phyloP scores from a whole-genome alignment of 2,797 vertebrate genomes.

The Myotis daubentonii region DNA sequence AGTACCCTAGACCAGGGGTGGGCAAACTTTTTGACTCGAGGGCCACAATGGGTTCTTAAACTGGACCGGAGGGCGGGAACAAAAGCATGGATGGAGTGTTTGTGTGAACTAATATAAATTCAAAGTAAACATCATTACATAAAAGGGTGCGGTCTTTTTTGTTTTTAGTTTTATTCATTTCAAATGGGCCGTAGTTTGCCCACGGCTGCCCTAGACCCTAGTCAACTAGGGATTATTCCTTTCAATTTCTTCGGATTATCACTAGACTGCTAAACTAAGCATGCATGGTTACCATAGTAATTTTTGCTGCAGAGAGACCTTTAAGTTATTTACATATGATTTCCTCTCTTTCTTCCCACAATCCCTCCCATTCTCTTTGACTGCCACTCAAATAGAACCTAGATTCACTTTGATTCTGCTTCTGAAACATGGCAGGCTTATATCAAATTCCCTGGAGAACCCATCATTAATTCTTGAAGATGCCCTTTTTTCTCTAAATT shows the following conservation, averaged over 20 bases:
- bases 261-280: conserved; percentile 75
- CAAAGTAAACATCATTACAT: too few species aligned
- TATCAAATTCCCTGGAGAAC: conserved; percentile 55
- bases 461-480: conserved; percentile 68
- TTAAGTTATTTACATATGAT: conserved; percentile 72
- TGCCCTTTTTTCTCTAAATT: conserved; percentile 38
- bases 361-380: conserved; percentile 40
- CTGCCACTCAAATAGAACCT: conserved; percentile 49
- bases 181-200: too few species aligned
- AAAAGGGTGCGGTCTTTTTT: too few species aligned
- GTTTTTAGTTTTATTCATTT: too few species aligned
- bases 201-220: neutral
- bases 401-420: conserved; percentile 63
- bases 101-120: too few species aligned
- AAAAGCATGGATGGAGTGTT: too few species aligned
- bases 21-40: too few species aligned
- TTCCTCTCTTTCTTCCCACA: conserved; percentile 67
- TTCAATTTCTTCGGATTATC: conserved; percentile 71
- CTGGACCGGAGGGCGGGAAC: too few species aligned
- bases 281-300: conserved; percentile 79
- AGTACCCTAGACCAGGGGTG: neutral
- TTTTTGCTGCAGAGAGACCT: conserved; percentile 70
- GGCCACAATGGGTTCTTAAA: too few species aligned
- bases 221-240: conserved; percentile 59
- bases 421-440: conserved; percentile 62